Conservation (phyloP, 2,113 vertebrate species). For the Catharus minimus region DNA sequence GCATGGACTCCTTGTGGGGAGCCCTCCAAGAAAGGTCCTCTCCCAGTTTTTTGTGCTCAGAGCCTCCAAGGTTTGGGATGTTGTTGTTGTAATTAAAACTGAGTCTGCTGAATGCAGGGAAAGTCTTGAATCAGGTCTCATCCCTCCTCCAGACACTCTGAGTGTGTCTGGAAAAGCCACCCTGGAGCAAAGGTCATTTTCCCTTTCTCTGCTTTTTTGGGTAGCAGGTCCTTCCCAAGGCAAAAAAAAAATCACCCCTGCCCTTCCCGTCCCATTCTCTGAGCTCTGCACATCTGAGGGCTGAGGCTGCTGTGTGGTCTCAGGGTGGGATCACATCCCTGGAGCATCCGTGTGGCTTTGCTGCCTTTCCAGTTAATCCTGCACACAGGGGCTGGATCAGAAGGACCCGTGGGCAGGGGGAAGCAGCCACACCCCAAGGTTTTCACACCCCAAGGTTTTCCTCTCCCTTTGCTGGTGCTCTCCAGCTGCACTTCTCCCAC, state of each 20-base stretch:
- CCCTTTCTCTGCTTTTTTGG: neutral
- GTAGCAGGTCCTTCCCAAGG: neutral
- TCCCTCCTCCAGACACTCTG: neutral
- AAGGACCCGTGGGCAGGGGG: neutral
- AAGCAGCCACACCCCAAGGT: neutral
- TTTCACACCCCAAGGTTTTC: neutral
- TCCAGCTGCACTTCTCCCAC: neutral
- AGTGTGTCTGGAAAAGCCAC: neutral
- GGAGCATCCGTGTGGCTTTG: neutral
- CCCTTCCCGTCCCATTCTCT: neutral
- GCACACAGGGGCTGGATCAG: accelerated
- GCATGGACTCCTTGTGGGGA: neutral
- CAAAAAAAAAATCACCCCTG: neutral
- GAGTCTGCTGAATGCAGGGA: neutral
- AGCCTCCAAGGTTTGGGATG: neutral
- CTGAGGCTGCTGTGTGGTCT: neutral
- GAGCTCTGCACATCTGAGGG: neutral
- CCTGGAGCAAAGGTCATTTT: neutral
- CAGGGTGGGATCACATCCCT: neutral
- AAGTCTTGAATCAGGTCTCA: neutral
- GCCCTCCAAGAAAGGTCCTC: neutral
- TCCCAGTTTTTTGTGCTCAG: neutral
- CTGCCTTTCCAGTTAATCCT: neutral
- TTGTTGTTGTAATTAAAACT: neutral
- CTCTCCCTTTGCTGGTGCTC: accelerated